Percentiles rank a stretch among this genome's conserved stretches.
phyloP scores from a whole-genome alignment of 92 coral and sea anemone genomes.

The Zoanthus sansibaricus region DNA sequence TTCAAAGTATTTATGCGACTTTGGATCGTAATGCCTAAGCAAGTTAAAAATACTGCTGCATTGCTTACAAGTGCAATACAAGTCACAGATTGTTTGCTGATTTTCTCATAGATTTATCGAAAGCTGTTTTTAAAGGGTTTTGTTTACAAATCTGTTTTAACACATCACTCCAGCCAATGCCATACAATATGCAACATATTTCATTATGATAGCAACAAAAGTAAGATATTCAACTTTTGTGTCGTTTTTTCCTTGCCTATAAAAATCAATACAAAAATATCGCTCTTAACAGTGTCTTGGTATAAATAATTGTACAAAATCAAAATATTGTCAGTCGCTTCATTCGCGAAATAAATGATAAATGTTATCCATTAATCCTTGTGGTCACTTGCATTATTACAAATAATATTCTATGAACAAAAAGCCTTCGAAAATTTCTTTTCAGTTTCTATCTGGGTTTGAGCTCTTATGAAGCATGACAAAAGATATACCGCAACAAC shows the following conservation, averaged over 20 bases:
- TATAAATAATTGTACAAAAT: background rate
- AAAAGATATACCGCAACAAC: background rate
- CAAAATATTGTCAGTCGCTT: no score
- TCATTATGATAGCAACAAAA: background rate
- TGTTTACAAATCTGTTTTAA: background rate
- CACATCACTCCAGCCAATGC: background rate
- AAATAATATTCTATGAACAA: background rate
- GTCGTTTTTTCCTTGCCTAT: background rate
- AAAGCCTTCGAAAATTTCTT: background rate
- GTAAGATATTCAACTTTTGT: background rate
- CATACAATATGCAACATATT: slow-evolving; percentile 1
- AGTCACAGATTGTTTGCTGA: background rate
- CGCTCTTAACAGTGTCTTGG: background rate
- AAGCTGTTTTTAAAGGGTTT: background rate
- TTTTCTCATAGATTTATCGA: background rate
- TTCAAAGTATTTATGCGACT: background rate
- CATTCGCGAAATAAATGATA: background rate
- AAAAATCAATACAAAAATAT: background rate
- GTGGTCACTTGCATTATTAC: background rate
- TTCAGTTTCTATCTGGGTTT: background rate
- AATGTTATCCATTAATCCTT: background rate
- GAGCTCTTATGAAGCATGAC: background rate
- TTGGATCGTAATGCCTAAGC: background rate
- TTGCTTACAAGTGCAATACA: background rate
- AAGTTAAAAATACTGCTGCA: background rate